phyloP scores from a whole-genome alignment of 2,113 vertebrate species.

The Tichodroma muraria region DNA sequence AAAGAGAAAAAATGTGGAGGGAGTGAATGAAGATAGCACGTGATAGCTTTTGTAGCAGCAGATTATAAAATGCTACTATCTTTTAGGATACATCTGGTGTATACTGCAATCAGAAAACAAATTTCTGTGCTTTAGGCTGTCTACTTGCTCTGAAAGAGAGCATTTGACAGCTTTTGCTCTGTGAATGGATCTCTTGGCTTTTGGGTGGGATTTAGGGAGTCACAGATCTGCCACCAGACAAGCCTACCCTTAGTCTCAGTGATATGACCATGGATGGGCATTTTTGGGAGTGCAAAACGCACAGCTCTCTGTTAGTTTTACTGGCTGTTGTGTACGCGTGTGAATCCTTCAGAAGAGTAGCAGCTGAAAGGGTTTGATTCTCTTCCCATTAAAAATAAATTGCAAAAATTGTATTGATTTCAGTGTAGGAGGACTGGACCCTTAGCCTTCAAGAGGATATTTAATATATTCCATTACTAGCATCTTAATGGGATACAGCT shows the following conservation, averaged over 20 bases:
- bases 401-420: constrained; percentile 40
- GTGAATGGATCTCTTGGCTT: not conserved
- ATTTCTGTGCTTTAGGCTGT: not conserved
- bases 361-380: not conserved
- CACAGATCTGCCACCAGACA: accelerated
- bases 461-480: constrained; percentile 34
- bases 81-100: not conserved
- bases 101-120: not conserved
- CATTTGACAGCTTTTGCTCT: accelerated
- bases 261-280: not conserved
- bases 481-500: constrained; percentile 50
- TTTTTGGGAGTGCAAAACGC: not conserved
- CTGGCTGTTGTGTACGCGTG: not conserved
- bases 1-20: not conserved
- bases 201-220: not conserved
- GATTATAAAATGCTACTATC: not conserved
- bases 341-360: not conserved
- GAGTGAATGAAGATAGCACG: not conserved
- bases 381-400: constrained; percentile 23
- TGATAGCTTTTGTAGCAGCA: not conserved
- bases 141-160: not conserved
- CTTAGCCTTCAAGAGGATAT: constrained; percentile 15
- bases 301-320: not conserved
- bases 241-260: not conserved
- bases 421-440: not conserved